Evolutionary conservation across 1,140 invertebrate species (phyloP).

Genomic region (Nephotettix cincticeps): DNA sequence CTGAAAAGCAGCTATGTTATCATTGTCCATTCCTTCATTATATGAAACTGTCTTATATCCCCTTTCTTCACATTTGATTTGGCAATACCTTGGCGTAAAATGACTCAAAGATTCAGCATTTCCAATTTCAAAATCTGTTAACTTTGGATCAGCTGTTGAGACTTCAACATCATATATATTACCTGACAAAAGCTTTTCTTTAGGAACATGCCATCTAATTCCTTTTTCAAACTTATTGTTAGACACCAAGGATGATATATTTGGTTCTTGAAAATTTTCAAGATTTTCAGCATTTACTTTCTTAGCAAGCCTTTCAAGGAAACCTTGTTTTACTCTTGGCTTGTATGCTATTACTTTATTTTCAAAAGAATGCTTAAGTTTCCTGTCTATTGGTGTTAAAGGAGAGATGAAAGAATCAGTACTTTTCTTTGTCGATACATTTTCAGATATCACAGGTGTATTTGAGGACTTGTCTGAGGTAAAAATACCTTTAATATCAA

Average conservation of each 20-base stretch:
- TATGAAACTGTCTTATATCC: no score
- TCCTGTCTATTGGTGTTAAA: neutral
- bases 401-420: neutral
- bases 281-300: neutral
- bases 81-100: no score
- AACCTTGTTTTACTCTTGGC: neutral
- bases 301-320: neutral
- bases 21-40: no score
- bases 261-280: neutral
- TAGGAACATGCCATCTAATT: conserved; percentile 1
- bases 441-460: neutral
- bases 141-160: neutral
- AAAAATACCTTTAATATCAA: neutral
- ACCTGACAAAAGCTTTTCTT: neutral
- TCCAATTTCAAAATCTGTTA: neutral
- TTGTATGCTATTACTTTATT: neutral
- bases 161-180: neutral
- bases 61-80: no score
- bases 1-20: conserved; percentile 1
- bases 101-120: no score
- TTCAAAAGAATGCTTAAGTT: neutral
- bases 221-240: neutral
- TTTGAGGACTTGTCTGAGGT: neutral
- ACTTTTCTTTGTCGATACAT: neutral
- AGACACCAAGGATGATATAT: neutral